These are phyloP conservation scores for Cebus imitator DNA, from an alignment of 2,113 vertebrate genomes.

Conservation along the genomic window DNA sequence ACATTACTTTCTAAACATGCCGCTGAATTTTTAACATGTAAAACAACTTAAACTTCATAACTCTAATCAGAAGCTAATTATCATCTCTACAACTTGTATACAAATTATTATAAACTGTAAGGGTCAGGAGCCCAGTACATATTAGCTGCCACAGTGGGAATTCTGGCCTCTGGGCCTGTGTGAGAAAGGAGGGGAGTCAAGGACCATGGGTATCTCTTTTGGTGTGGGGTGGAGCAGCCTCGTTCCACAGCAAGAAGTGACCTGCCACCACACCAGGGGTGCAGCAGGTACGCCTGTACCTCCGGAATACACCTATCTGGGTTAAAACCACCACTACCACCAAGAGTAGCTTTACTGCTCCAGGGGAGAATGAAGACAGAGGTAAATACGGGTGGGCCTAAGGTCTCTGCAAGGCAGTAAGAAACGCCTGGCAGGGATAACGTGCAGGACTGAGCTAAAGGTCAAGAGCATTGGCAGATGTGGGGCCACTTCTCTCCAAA, in stretches of 20 bases:
- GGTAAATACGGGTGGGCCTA: neutral
- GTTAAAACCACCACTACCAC: neutral
- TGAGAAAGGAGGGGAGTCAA: too few species aligned
- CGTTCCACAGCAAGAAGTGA: neutral
- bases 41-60: neutral
- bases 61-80: neutral
- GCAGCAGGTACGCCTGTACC: accelerated
- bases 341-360: neutral
- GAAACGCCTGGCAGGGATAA: accelerated
- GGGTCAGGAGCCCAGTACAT: neutral
- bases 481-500: neutral
- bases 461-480: accelerated
- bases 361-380: neutral
- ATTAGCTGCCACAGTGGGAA: neutral
- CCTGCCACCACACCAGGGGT: neutral
- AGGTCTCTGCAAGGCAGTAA: neutral
- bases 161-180: neutral
- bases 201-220: accelerated
- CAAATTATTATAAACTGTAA: neutral
- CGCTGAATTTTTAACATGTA: neutral
- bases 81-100: neutral
- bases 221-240: neutral
- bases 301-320: accelerated
- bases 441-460: neutral
- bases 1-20: neutral